Evolutionary conservation across 2,797 vertebrate genomes (phyloP).

Genomic region (Enteromius treurensis): DNA sequence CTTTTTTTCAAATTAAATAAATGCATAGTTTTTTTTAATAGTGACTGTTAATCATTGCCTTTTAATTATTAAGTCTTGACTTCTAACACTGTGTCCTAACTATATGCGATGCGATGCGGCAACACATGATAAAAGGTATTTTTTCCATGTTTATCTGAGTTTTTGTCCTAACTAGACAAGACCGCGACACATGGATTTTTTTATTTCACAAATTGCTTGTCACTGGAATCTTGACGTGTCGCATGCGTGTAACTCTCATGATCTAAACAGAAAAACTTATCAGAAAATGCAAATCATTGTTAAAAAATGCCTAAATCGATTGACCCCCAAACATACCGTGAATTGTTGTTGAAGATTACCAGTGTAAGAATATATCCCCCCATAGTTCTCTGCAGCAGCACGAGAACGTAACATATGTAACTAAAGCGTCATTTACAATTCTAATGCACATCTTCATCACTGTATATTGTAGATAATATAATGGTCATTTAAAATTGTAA

Average conservation of each 20-base stretch:
- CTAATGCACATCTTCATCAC: neutral
- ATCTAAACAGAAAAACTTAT: neutral
- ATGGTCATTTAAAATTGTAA: no score
- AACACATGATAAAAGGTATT: no score
- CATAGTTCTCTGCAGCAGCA: neutral
- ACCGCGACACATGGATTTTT: no score
- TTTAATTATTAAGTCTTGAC: neutral
- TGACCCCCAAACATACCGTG: neutral
- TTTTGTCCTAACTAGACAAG: no score
- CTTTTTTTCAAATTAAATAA: neutral
- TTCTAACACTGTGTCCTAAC: no score
- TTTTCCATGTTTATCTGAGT: no score
- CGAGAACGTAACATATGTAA: neutral
- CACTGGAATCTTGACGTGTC: no score
- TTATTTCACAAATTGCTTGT: no score
- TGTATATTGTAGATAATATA: neutral
- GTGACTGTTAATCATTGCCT: neutral
- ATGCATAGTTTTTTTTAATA: neutral
- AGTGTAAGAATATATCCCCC: neutral
- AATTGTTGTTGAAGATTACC: neutral
- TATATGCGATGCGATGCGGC: no score
- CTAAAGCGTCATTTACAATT: neutral
- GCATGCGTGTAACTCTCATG: neutral
- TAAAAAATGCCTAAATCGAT: neutral
- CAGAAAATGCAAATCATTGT: neutral